Evolutionary conservation across 2,113 vertebrate genomes (phyloP).

Genomic region (Balaeniceps rex): DNA sequence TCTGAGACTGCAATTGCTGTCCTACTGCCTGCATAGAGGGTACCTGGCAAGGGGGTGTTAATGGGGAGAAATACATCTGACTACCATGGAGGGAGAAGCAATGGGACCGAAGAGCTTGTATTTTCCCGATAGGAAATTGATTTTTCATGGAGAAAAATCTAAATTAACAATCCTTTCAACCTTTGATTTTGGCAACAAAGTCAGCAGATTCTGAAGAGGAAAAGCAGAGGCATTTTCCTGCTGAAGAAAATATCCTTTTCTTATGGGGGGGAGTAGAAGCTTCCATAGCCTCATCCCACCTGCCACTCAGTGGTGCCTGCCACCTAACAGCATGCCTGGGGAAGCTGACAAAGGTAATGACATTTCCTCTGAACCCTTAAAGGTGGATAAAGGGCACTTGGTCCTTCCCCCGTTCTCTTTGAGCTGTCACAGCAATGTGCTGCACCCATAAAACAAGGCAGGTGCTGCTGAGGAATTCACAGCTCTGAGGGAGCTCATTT

Average conservation of each 20-base stretch:
- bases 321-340: neutral
- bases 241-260: neutral
- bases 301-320: neutral
- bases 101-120: neutral
- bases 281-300: neutral
- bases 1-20: neutral
- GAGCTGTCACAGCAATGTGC: neutral
- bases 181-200: neutral
- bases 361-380: neutral
- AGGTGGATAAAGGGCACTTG: neutral
- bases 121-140: neutral
- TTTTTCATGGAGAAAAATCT: neutral
- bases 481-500: neutral
- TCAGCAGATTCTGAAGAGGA: neutral
- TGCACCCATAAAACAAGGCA: neutral
- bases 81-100: neutral
- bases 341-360: neutral
- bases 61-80: neutral
- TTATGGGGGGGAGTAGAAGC: neutral
- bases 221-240: neutral
- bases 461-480: neutral
- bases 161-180: neutral
- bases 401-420: neutral
- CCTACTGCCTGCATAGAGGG: neutral
- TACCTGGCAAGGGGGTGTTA: neutral